Evolutionary conservation across 2,113 vertebrate species (phyloP).

Genomic region (Pterocles orientalis): DNA sequence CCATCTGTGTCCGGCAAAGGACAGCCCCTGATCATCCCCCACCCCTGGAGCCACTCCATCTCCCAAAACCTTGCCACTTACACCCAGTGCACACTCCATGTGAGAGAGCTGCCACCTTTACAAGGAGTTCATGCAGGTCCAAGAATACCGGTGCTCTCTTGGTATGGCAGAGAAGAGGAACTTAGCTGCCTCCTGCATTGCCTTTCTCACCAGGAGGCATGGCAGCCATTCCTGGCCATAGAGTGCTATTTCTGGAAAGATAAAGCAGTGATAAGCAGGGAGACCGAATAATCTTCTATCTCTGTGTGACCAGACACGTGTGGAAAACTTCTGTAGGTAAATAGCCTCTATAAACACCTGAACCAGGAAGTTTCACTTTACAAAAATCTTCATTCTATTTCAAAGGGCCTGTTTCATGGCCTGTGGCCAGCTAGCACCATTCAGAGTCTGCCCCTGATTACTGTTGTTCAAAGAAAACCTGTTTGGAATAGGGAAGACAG

Average conservation of each 20-base stretch:
- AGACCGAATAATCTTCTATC: not conserved
- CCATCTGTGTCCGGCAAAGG: not conserved
- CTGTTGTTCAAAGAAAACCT: not conserved
- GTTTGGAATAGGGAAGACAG: not conserved
- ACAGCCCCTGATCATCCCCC: not conserved
- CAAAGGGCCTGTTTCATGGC: not conserved
- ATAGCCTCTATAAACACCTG: not conserved
- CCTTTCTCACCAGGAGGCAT: not conserved
- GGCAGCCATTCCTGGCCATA: not conserved
- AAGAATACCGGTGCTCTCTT: not conserved
- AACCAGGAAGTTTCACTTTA: not conserved
- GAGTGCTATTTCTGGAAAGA: not conserved
- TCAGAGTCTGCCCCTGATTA: not conserved
- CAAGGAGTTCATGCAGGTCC: rapidly evolving
- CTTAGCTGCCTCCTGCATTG: not conserved
- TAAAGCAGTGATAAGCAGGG: not conserved
- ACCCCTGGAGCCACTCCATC: not conserved
- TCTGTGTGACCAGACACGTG: rapidly evolving
- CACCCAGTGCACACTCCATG: not conserved
- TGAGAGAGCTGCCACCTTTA: not conserved
- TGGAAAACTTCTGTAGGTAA: not conserved
- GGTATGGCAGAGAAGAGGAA: not conserved
- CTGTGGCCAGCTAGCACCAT: not conserved
- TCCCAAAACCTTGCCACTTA: not conserved
- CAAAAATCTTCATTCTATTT: not conserved